Evolutionary conservation across 1,140 invertebrate species (phyloP).

Genomic region (Drosophila tsacasi): DNA sequence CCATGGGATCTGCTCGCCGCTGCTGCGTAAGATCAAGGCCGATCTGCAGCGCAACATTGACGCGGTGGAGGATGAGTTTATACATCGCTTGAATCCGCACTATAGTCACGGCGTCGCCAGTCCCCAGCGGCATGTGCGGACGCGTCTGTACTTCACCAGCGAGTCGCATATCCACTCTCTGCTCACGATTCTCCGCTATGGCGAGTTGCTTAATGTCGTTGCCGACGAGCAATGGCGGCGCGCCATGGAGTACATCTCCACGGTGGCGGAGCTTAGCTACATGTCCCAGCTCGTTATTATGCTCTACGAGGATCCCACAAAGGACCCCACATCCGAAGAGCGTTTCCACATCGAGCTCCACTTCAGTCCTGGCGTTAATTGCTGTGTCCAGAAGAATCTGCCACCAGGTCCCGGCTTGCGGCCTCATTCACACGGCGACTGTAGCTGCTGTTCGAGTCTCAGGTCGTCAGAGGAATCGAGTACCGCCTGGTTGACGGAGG

Average conservation of each 20-base stretch:
- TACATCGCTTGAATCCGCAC: slow-evolving; percentile 97
- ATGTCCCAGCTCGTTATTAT: slow-evolving; percentile 99
- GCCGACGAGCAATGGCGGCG: slow-evolving; percentile 99
- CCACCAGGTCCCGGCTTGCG: slow-evolving; percentile 96
- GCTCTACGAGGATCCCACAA: slow-evolving; percentile 99
- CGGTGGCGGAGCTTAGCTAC: slow-evolving; percentile 99
- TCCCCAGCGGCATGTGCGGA: slow-evolving; percentile 98
- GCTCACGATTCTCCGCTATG: slow-evolving; percentile 97
- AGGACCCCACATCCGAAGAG: slow-evolving; percentile 95
- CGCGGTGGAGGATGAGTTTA: slow-evolving; percentile 94
- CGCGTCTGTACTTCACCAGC: slow-evolving; percentile 99
- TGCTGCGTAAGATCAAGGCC: slow-evolving; percentile 97
- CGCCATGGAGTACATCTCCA: slow-evolving; percentile 99
- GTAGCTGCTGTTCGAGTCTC: slow-evolving; percentile 42
- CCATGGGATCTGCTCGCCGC: slow-evolving; percentile 98
- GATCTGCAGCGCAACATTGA: slow-evolving; percentile 97
- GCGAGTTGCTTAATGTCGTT: slow-evolving; percentile 94
- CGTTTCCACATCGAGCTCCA: slow-evolving; percentile 98
- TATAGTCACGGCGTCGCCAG: slow-evolving; percentile 99
- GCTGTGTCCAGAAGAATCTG: slow-evolving; percentile 96
- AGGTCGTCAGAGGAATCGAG: slow-evolving; percentile 75
- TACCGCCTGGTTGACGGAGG: slow-evolving; percentile 89
- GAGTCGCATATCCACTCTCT: slow-evolving; percentile 99
- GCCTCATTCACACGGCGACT: slow-evolving; percentile 94
- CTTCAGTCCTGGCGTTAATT: slow-evolving; percentile 98